These are phyloP conservation scores for Neofelis nebulosa DNA, from an alignment of 2,113 vertebrate species.

Conservation along the genomic window DNA sequence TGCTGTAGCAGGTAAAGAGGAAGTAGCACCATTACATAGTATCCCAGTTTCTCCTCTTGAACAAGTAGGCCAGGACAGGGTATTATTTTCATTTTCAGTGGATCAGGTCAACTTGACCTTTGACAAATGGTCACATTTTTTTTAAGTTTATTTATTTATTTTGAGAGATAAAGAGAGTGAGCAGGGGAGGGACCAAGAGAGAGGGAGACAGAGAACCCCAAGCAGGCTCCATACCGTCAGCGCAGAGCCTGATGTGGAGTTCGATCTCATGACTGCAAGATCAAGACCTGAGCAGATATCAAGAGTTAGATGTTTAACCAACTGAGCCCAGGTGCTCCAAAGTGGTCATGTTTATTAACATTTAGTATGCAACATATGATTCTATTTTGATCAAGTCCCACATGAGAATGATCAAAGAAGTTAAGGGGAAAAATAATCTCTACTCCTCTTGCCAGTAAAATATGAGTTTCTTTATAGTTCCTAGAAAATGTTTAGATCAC, in stretches of 20 bases:
- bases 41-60: neutral
- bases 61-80: neutral
- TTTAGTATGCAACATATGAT: neutral
- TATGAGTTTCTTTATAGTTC: neutral
- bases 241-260: no score
- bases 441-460: neutral
- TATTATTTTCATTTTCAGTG: neutral
- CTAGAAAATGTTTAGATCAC: slow-evolving; percentile 35
- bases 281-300: no score
- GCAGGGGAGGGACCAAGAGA: no score
- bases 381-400: neutral
- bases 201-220: no score
- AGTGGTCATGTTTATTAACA: neutral
- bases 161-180: no score
- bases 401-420: neutral
- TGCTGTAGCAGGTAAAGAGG: neutral
- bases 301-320: no score
- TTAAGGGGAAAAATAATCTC: neutral
- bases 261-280: no score
- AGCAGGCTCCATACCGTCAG: no score
- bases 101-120: neutral
- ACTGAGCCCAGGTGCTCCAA: no score
- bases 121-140: neutral
- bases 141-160: no score
- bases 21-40: neutral